A percentile compares a stretch with the other conserved stretches of the same genome.
Evolutionary conservation across 2,797 vertebrate species (phyloP).

Genomic region (Lycodopsis pacificus): DNA sequence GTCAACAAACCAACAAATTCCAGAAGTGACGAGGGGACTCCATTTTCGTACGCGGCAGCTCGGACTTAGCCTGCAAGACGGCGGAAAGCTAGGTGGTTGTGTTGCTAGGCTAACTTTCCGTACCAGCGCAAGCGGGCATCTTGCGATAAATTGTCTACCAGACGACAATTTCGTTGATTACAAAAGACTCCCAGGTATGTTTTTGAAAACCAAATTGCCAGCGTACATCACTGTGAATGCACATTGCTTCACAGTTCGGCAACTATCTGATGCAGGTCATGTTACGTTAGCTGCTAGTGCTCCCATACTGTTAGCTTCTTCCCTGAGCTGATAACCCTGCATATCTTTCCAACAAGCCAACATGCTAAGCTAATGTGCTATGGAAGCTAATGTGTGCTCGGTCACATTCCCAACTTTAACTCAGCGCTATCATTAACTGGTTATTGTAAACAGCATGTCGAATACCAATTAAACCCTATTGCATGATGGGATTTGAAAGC

Average conservation of each 20-base stretch:
- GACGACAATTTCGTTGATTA: constrained; percentile 66
- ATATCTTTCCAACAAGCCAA: constrained; percentile 22
- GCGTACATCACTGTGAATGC: rapidly evolving
- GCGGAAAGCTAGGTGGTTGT: constrained; percentile 67
- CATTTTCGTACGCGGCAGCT: constrained; percentile 64
- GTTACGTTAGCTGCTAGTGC: constrained; percentile 48
- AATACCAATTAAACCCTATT: not conserved
- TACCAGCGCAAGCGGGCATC: constrained; percentile 39
- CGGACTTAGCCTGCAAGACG: constrained; percentile 50
- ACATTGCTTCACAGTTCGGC: not conserved
- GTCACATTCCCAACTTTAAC: constrained; percentile 13
- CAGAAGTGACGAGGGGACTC: constrained; percentile 63
- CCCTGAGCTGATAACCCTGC: constrained; percentile 50
- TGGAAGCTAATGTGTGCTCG: constrained; percentile 3
- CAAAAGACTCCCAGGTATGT: constrained; percentile 80
- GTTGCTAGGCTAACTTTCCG: constrained; percentile 73
- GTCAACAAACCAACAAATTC: constrained; percentile 29
- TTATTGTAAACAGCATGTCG: not conserved
- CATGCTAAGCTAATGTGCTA: constrained; percentile 41
- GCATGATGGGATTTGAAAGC: not conserved
- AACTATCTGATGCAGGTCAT: constrained; percentile 22
- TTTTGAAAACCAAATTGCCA: rapidly evolving
- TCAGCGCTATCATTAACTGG: not conserved
- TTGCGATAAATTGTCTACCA: constrained; percentile 43
- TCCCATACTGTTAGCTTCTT: constrained; percentile 34